Evolutionary conservation across 2,797 vertebrate species (phyloP), one percentile per base, ranked within the genome.

Genomic region (Neoniphon sammara): DNA sequence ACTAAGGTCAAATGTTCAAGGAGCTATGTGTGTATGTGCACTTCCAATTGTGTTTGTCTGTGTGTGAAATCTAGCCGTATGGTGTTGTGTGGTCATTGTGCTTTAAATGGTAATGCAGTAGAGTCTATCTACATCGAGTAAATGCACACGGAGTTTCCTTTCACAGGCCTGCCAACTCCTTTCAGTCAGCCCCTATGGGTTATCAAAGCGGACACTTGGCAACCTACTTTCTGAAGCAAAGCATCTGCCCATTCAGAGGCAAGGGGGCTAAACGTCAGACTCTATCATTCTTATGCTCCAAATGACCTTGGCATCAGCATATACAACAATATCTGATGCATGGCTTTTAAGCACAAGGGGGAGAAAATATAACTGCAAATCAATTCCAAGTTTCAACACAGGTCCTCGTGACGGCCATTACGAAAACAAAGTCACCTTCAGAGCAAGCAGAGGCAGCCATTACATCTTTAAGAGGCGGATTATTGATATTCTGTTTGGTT

Each of bases 131-230:
- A 75, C 71, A 77, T 39, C 58, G 69, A 79, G 71, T 83, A 85
- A 90, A 91, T 44, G 81, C 72, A 71, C 59, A 63, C 88, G 90
- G 85, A 90, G 79, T 85, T 88, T 89, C 91, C 86, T 79, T 67
- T 78, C 77, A 65, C 52, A 34, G 58, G 74, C 87, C 89, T 93
- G 94, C 92, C 93, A 94, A 62, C 84, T 91, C 83, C 88, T 89
- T 84, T 93, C 89, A 91, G 78, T 74, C 75, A 47, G 70, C 73
- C 78, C 82, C 81, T 27, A 72, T 74, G 80, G 86, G 83, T 92
- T 92, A 94, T 94, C 90, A 92, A 93, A 92, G 89, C 89, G 92
- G 92, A 93, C 93, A 93, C 89, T 93, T 93, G 92, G 92, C 91
- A 93, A 90, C 89, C 91, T 87, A 88, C 89, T 90, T 92, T 88